phyloP scores from a whole-genome alignment of 2,797 vertebrate genomes.

The Brachyalestes nurse region DNA sequence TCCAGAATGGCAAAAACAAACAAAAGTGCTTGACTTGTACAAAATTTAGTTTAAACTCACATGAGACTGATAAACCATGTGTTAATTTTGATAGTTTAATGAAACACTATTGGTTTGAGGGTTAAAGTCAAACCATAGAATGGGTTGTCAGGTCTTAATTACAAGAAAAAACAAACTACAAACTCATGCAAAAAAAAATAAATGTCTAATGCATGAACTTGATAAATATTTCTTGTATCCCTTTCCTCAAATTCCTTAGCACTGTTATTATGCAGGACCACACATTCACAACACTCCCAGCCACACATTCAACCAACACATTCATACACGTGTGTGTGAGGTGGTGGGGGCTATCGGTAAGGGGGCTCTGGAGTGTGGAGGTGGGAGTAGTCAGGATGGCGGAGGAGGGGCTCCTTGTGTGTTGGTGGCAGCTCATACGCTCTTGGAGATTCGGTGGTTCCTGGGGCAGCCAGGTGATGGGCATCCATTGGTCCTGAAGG shows the following conservation, averaged over 20 bases:
- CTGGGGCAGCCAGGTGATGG: constrained; percentile 54
- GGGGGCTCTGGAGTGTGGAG: constrained; percentile 83
- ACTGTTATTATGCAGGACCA: constrained; percentile 59
- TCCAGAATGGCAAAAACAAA: background rate
- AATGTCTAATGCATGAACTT: constrained; percentile 52
- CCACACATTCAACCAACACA: constrained; percentile 45
- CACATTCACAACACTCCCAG: constrained; percentile 46
- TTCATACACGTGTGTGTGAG: constrained; percentile 56
- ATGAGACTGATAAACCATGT: constrained; percentile 1
- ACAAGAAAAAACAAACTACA: background rate
- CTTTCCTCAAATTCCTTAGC: constrained; percentile 60
- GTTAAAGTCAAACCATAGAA: background rate
- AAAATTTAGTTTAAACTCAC: constrained; percentile 13
- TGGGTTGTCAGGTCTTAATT: constrained; percentile 26
- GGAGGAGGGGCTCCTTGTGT: constrained; percentile 84
- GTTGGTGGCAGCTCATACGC: constrained; percentile 82
- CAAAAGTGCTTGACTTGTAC: constrained; percentile 19
- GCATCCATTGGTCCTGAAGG: constrained; percentile 53
- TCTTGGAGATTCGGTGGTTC: constrained; percentile 68
- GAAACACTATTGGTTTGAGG: background rate
- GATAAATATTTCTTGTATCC: constrained; percentile 48
- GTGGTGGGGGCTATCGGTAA: constrained; percentile 78
- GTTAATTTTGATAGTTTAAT: constrained; percentile 28
- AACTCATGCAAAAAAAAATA: constrained; percentile 55
- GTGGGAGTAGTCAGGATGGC: constrained; percentile 82